Conservation (phyloP, 2,888 invertebrate genomes). For the Oligia latruncula region DNA sequence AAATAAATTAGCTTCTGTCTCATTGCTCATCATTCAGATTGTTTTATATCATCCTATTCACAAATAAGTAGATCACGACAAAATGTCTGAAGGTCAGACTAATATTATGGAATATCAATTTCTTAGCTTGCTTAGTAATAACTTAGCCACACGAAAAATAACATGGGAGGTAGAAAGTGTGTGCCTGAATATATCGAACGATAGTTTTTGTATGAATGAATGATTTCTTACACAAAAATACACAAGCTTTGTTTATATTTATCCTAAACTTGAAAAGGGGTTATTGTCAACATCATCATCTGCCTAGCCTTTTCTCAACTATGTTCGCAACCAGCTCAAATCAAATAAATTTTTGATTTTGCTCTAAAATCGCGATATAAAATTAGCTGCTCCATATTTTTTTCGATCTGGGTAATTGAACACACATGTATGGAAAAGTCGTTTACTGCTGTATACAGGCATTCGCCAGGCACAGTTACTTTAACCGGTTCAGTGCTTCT, state of each 20-base stretch:
- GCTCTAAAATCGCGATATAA: neutral
- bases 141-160: conserved; percentile 28
- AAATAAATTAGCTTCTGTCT: conserved; percentile 34
- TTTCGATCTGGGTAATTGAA: neutral
- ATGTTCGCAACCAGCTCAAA: no score
- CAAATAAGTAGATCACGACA: conserved; percentile 26
- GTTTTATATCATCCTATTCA: conserved; percentile 20
- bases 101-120: conserved; percentile 30
- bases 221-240: neutral
- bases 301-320: no score
- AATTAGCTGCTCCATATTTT: no score
- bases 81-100: conserved; percentile 45
- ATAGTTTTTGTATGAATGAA: neutral
- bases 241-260: neutral
- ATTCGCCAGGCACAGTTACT: neutral
- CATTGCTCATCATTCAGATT: conserved; percentile 33
- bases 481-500: no score
- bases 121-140: conserved; percentile 37
- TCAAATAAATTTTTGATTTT: no score
- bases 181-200: neutral
- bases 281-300: no score
- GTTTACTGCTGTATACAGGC: neutral
- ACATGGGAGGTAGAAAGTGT: conserved; percentile 8
- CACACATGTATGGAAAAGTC: neutral
- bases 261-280: no score